Evolutionary conservation across 1,140 invertebrate genomes (phyloP).

Genomic region (Zaprionus africanus): DNA sequence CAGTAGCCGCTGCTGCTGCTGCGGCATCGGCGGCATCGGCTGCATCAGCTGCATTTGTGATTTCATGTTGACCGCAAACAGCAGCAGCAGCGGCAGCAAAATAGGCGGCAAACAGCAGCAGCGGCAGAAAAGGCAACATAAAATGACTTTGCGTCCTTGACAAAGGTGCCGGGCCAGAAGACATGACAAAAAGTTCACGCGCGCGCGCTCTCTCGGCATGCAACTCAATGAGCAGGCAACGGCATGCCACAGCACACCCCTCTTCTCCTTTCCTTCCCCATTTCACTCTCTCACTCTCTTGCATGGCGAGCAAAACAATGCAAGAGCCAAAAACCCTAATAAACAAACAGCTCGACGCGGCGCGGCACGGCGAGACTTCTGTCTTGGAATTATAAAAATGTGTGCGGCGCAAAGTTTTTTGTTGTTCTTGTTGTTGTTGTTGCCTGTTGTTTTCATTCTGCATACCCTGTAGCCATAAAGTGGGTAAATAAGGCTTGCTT

Average conservation of each 20-base stretch:
- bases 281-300: background rate
- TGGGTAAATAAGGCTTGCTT: background rate
- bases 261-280: background rate
- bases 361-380: slow-evolving; percentile 18
- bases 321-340: slow-evolving; percentile 27
- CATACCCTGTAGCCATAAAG: slow-evolving; percentile 11
- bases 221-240: slow-evolving; percentile 57
- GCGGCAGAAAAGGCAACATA: slow-evolving; percentile 15
- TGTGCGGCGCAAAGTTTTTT: slow-evolving; percentile 23
- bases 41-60: slow-evolving; percentile 17
- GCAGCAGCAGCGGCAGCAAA: slow-evolving; percentile 21
- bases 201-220: slow-evolving; percentile 33
- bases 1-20: slow-evolving; percentile 2
- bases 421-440: slow-evolving; percentile 1
- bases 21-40: background rate
- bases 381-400: slow-evolving; percentile 40
- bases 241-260: background rate
- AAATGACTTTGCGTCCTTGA: slow-evolving; percentile 62
- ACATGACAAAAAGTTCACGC: slow-evolving; percentile 52
- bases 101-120: slow-evolving; percentile 5
- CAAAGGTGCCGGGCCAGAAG: slow-evolving; percentile 62
- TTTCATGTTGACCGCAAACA: slow-evolving; percentile 32
- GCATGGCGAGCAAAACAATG: slow-evolving; percentile 22
- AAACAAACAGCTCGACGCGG: slow-evolving; percentile 26
- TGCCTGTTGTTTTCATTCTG: slow-evolving; percentile 8